These are phyloP conservation scores for Paracanthobrama guichenoti DNA, from an alignment of 2,113 vertebrate genomes.

Conservation along the genomic window DNA sequence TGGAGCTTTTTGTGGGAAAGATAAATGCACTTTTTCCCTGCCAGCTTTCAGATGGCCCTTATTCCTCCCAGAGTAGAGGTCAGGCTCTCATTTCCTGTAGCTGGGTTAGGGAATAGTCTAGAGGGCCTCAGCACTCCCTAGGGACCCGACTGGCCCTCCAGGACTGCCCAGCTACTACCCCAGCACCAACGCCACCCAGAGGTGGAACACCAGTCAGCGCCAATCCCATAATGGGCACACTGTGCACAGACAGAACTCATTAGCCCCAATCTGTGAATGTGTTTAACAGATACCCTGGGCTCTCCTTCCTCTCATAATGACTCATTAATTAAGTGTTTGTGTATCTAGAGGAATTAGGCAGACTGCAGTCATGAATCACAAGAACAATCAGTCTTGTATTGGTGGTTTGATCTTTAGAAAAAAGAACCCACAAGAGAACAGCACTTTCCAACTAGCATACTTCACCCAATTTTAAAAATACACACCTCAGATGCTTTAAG, in stretches of 20 bases:
- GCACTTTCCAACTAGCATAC: conserved; percentile 12
- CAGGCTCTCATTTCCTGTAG: conserved; percentile 81
- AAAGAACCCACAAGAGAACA: conserved; percentile 46
- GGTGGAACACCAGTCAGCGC: conserved; percentile 44
- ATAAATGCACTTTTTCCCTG: conserved; percentile 57
- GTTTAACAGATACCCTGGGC: conserved; percentile 76
- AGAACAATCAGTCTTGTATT: conserved; percentile 70
- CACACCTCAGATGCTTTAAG: conserved; percentile 6
- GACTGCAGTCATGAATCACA: conserved; percentile 74
- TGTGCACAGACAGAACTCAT: conserved; percentile 68
- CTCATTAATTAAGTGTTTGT: conserved; percentile 78
- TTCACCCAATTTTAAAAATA: conserved; percentile 14
- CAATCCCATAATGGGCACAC: conserved; percentile 51
- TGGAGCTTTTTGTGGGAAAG: conserved; percentile 41
- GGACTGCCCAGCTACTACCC: conserved; percentile 23
- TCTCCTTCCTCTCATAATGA: conserved; percentile 76
- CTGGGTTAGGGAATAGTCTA: conserved; percentile 66
- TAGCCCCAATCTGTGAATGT: conserved; percentile 70
- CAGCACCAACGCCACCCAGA: conserved; percentile 51
- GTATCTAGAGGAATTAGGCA: conserved; percentile 72
- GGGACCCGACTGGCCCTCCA: conserved; percentile 45
- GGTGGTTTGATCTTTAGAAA: conserved; percentile 67
- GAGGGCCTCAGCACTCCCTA: conserved; percentile 52
- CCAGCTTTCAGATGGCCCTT: conserved; percentile 56
- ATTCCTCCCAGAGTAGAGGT: conserved; percentile 60